Evolutionary conservation across 2,888 invertebrate species (phyloP).

Genomic region (Rambutsinella grinnellia): DNA sequence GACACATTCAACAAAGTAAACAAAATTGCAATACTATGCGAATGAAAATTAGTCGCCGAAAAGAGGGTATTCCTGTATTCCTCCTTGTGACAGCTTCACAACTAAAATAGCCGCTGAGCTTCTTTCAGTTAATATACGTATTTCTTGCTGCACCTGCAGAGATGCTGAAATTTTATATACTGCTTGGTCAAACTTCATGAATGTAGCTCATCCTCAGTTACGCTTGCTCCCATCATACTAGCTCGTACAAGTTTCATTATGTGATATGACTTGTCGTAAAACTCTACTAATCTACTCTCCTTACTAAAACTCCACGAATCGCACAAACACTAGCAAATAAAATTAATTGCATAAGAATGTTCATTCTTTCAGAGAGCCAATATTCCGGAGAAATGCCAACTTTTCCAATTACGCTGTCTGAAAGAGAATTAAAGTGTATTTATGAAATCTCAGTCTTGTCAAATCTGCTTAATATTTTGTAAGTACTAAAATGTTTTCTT

Average conservation of each 20-base stretch:
- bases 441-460: too few species aligned
- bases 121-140: constrained; percentile 29
- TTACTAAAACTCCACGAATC: not conserved
- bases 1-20: not conserved
- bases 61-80: not conserved
- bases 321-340: not conserved
- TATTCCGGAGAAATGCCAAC: too few species aligned
- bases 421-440: too few species aligned
- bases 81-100: constrained; percentile 41
- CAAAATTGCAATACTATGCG: not conserved
- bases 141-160: not conserved
- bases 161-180: not conserved
- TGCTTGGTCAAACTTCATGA: constrained; percentile 13
- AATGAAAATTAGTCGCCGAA: not conserved
- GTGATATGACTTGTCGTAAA: constrained; percentile 5
- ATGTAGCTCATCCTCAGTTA: constrained; percentile 7
- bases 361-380: too few species aligned
- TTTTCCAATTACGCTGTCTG: too few species aligned
- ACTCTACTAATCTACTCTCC: too few species aligned
- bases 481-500: too few species aligned
- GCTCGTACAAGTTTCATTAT: constrained; percentile 4
- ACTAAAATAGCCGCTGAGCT: constrained; percentile 29
- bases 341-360: too few species aligned
- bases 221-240: constrained; percentile 13
- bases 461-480: too few species aligned